A percentile compares a stretch with the other conserved stretches of the same genome.
These are phyloP conservation scores for Sphenopsis melanotis DNA, from an alignment of 2,797 vertebrate genomes.

Conservation along the genomic window DNA sequence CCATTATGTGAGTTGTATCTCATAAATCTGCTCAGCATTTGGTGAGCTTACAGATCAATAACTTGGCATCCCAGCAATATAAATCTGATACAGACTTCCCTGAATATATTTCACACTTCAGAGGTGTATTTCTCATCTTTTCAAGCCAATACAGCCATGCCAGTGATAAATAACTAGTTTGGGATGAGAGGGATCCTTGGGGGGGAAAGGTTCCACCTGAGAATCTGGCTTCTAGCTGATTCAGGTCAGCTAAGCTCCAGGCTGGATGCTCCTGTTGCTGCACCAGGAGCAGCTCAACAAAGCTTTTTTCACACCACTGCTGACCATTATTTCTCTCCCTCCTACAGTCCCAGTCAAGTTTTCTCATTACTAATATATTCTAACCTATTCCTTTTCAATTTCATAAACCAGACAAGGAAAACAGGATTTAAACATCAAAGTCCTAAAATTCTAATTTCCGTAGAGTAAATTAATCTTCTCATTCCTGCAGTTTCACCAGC, in stretches of 20 bases:
- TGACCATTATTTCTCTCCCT: not conserved
- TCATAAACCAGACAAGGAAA: constrained; percentile 26
- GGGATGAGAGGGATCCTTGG: not conserved
- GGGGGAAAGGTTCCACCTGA: not conserved
- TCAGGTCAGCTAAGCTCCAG: not conserved
- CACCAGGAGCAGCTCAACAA: not conserved
- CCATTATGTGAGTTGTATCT: constrained; percentile 46
- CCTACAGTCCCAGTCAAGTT: not conserved
- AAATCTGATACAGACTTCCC: constrained; percentile 23
- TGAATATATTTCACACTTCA: constrained; percentile 37
- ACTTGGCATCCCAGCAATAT: constrained; percentile 27
- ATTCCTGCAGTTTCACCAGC: not conserved
- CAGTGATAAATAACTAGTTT: not conserved
- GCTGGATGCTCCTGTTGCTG: not conserved
- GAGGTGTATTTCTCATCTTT: constrained; percentile 20
- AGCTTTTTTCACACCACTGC: not conserved
- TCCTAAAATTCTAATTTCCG: not conserved
- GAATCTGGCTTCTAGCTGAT: not conserved
- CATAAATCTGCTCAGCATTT: constrained; percentile 55
- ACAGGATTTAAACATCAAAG: constrained; percentile 37
- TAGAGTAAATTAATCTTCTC: not conserved
- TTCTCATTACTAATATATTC: not conserved
- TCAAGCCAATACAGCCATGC: not conserved
- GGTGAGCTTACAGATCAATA: constrained; percentile 54
- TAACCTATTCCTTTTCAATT: not conserved